These are phyloP conservation scores for Tachysurus vachellii DNA, from an alignment of 2,113 vertebrate genomes.

Conservation along the genomic window DNA sequence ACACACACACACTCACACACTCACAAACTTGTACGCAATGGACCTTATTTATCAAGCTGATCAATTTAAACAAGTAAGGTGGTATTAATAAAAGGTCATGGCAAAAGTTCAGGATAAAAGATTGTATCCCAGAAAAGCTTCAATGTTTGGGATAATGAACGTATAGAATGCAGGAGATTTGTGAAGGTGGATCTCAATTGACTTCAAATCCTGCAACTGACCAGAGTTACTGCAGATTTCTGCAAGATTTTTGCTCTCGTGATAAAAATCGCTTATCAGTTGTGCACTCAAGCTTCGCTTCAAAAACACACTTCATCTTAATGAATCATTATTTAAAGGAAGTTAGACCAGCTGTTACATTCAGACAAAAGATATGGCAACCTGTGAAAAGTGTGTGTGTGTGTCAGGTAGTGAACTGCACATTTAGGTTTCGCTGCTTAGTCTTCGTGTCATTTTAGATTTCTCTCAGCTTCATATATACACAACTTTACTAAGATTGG, in stretches of 20 bases:
- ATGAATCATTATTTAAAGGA: neutral
- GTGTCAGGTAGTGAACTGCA: neutral
- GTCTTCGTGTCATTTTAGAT: neutral
- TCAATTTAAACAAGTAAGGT: neutral
- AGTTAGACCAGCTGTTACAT: neutral
- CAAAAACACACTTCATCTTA: neutral
- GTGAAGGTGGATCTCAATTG: neutral
- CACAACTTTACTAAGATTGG: neutral
- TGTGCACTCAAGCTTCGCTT: neutral
- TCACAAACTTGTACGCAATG: too few species aligned
- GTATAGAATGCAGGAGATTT: neutral
- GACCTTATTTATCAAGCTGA: neutral
- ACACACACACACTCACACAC: conserved; percentile 25
- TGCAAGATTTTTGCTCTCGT: neutral
- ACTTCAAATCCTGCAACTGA: neutral
- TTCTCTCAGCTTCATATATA: neutral
- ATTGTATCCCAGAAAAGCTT: neutral
- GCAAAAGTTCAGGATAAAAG: neutral
- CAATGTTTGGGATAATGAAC: neutral
- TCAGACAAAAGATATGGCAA: neutral
- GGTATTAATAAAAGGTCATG: neutral
- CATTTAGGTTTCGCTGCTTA: neutral
- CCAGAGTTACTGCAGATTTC: neutral
- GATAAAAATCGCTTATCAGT: neutral
- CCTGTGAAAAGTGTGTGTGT: neutral